Percentiles rank a stretch among this genome's conserved stretches.
Evolutionary conservation across 2,797 vertebrate genomes (phyloP).

Genomic region (Oreonectes daqikongensis): DNA sequence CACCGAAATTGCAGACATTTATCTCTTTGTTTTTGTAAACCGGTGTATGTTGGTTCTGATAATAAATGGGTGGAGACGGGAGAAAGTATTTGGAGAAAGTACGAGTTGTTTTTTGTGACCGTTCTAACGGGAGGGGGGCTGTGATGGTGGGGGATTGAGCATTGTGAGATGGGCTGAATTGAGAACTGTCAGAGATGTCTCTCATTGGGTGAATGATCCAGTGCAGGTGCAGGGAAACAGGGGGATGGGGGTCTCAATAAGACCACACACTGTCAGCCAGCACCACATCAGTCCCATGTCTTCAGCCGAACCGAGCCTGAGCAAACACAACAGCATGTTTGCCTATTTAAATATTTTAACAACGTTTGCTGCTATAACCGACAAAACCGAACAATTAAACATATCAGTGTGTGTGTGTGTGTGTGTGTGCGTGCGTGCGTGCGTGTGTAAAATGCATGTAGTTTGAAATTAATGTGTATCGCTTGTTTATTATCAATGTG

Average conservation of each 20-base stretch:
- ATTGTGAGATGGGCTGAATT: slow-evolving; percentile 88
- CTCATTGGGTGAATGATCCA: slow-evolving; percentile 90
- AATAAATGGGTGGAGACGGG: slow-evolving; percentile 16
- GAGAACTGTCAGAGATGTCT: slow-evolving; percentile 88
- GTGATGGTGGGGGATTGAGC: slow-evolving; percentile 63
- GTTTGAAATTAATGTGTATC: not conserved
- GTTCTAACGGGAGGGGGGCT: slow-evolving; percentile 22
- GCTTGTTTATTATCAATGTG: slow-evolving; percentile 5
- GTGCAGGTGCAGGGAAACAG: slow-evolving; percentile 93
- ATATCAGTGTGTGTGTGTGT: not conserved
- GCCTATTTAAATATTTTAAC: not conserved
- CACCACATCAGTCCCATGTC: slow-evolving; percentile 85
- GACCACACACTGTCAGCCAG: slow-evolving; percentile 98
- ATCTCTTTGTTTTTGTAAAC: not conserved
- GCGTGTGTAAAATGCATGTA: not conserved
- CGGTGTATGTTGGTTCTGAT: not conserved
- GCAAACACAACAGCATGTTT: slow-evolving; percentile 51
- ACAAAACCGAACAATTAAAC: not conserved
- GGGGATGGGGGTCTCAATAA: slow-evolving; percentile 80
- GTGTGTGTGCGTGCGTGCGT: not conserved
- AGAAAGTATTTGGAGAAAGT: slow-evolving; percentile 45
- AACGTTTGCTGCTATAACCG: not conserved
- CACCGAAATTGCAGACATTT: not conserved
- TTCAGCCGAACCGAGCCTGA: slow-evolving; percentile 77
- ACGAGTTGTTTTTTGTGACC: slow-evolving; percentile 40